Percentiles rank a stretch among this genome's conserved stretches.
Evolutionary conservation across 2,888 invertebrate species (phyloP).

Genomic region (Cepaea hortensis): DNA sequence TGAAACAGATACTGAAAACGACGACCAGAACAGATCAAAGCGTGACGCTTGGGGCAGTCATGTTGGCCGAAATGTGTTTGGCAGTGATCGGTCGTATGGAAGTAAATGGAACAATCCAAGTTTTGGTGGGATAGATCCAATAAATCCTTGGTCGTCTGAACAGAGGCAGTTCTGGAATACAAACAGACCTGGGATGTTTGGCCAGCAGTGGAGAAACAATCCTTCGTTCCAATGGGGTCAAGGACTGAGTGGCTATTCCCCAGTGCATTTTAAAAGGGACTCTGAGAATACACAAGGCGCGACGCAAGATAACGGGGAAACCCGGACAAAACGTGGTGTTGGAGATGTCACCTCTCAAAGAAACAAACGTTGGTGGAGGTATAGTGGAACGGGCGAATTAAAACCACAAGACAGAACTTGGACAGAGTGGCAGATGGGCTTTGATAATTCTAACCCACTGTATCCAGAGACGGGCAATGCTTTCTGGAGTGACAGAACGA

Average conservation of each 20-base stretch:
- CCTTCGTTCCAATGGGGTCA: background rate
- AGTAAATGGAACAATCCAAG: background rate
- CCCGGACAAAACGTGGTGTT: background rate
- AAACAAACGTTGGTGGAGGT: slow-evolving; percentile 23
- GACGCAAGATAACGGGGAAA: background rate
- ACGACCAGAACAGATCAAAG: background rate
- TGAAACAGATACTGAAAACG: background rate
- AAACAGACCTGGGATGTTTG: background rate
- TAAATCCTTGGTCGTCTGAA: background rate
- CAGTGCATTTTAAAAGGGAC: background rate
- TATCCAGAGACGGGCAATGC: background rate
- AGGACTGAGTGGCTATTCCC: background rate
- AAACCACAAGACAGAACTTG: background rate
- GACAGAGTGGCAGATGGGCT: background rate
- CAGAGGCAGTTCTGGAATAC: slow-evolving; percentile 2
- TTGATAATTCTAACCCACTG: background rate
- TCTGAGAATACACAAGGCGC: background rate
- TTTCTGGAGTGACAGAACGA: background rate
- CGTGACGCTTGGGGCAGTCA: background rate
- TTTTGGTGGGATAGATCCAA: background rate
- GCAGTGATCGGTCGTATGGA: background rate
- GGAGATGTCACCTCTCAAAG: background rate
- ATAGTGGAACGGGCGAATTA: background rate
- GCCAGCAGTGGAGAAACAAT: background rate
- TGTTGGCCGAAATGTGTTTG: background rate